Base-by-base conservation (phyloP, 2,888 invertebrate species). In the Teinopalpus imperialis region DNA sequence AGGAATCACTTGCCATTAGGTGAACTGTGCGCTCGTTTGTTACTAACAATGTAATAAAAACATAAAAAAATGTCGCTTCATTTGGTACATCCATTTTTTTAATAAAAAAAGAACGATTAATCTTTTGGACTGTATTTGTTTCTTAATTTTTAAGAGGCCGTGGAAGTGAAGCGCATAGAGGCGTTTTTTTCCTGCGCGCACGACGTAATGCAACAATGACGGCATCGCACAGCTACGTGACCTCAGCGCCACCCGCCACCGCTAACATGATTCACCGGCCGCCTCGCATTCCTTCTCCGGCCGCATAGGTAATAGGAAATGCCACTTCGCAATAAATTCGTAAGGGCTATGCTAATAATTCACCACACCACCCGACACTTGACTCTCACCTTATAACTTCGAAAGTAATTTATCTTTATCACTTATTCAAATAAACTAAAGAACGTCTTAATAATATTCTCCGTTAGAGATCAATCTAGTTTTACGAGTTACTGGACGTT, bases 251-350 rank as follows among this genome's bases (percentile, higher is more conserved):
- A 12, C 18, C 40, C 23, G 42, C 54, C 56, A 51, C 53, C 50
- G 49, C 53, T 43, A 53, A 47, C 49, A 72, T 86, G 86, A 87
- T 77, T 86, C 86, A 86, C 73, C 68, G 61, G 66, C 51, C 61
- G 66, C 62, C 62, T 69, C 69, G 69, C 75, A 83, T 81, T 79
- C 83, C 80, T 59, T 51, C 62, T 64, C 52, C 66, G 56, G 66
- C 69, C 71, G 75, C 77, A 77, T 77, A 79, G 78, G 65, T 75
- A 83, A 85, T 83, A 74, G 77, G 73, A 80, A 82, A 82, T 81
- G 68, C 79, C 79, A 70, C 69, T 69, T 68, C 63, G 66, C 69
- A 69, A 77, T 77, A 74, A 76, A 74, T 78, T 70, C 59, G 61
- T 63, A 56, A 70, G 66, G 58, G 59, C 66, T 66, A 66, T 68